Conservation (phyloP, 2,888 invertebrate genomes). For the Phymatocera aterrima region DNA sequence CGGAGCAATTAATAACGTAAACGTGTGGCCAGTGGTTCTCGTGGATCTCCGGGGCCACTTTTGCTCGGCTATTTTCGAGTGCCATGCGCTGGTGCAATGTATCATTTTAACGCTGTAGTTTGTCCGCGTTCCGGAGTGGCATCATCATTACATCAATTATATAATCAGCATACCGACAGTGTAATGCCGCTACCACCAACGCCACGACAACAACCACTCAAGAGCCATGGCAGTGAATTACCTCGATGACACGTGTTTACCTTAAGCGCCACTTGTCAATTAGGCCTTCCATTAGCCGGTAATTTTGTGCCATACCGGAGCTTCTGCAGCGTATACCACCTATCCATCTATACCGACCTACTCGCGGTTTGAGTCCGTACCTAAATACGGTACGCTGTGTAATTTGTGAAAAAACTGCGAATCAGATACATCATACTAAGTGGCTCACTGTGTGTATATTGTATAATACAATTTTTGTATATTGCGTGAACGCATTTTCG, state of each 20-base stretch:
- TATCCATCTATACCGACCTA: neutral
- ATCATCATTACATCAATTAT: slow-evolving; percentile 44
- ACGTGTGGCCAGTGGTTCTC: neutral
- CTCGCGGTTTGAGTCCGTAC: neutral
- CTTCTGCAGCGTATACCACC: neutral
- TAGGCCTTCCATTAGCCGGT: slow-evolving; percentile 62
- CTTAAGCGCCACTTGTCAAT: slow-evolving; percentile 67
- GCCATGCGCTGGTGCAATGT: slow-evolving; percentile 13
- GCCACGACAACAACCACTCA: slow-evolving; percentile 44
- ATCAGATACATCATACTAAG: too few species aligned
- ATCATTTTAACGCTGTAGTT: slow-evolving; percentile 23
- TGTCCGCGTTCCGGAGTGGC: slow-evolving; percentile 30
- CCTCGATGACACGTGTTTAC: slow-evolving; percentile 70
- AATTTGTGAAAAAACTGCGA: too few species aligned
- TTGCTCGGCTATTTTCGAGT: neutral
- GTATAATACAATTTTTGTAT: too few species aligned
- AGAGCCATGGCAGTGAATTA: slow-evolving; percentile 41
- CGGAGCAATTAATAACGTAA: too few species aligned
- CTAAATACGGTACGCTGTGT: too few species aligned
- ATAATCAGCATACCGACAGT: slow-evolving; percentile 45
- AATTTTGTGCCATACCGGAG: slow-evolving; percentile 42
- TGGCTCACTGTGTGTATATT: too few species aligned
- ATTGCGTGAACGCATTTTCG: too few species aligned
- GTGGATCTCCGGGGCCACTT: neutral
- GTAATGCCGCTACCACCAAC: slow-evolving; percentile 37